Evolutionary conservation across 2,113 vertebrate genomes (phyloP).

Genomic region (Nicator chloris): DNA sequence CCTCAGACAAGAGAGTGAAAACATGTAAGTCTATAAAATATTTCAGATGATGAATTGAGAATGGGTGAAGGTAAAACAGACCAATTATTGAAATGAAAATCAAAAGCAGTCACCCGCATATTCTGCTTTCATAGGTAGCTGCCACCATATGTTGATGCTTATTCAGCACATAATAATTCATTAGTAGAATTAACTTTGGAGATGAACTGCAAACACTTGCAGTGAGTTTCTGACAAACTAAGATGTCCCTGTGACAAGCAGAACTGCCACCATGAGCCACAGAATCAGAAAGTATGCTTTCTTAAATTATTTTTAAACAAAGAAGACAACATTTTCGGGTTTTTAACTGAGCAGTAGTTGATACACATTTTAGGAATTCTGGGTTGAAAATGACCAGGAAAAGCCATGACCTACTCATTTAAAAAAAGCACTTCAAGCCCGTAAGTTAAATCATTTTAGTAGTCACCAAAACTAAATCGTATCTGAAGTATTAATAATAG

Average conservation of each 20-base stretch:
- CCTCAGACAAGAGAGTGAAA: not conserved
- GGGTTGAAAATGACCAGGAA: not conserved
- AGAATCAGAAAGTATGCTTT: not conserved
- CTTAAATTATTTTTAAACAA: not conserved
- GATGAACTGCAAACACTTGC: not conserved
- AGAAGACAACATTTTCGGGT: not conserved
- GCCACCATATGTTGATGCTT: not conserved
- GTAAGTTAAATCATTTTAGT: not conserved
- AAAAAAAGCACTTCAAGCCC: not conserved
- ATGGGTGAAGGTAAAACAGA: not conserved
- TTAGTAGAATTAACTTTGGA: not conserved
- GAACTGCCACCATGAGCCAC: not conserved
- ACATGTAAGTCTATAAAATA: not conserved
- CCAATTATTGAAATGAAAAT: not conserved
- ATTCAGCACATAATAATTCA: not conserved
- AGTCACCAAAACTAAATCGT: not conserved
- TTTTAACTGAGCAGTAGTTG: not conserved
- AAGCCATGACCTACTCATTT: not conserved
- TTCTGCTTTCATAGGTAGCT: not conserved
- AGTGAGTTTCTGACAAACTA: not conserved
- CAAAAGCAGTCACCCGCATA: not conserved
- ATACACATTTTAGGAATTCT: not conserved
- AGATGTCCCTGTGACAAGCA: not conserved
- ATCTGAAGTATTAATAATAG: not conserved
- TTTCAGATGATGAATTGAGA: not conserved